Conservation (phyloP, 2,113 vertebrate genomes). For the Circaetus cinerascens region DNA sequence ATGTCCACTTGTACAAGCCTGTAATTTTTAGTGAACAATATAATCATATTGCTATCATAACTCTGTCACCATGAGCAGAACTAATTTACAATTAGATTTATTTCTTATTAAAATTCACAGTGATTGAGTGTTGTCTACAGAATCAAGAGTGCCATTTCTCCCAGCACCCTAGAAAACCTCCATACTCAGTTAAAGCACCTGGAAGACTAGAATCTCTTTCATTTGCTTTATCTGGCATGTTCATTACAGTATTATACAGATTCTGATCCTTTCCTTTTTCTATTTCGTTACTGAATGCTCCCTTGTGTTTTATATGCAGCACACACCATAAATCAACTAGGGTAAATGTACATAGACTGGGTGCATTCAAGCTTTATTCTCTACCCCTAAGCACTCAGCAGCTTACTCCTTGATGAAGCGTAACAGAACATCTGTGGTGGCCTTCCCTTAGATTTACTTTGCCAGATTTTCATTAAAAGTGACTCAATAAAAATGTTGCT, state of each 20-base stretch:
- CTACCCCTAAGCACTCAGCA: background rate
- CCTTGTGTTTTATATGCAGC: background rate
- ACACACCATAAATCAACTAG: background rate
- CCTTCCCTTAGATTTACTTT: constrained; percentile 63
- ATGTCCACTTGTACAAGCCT: background rate
- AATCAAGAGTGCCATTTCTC: background rate
- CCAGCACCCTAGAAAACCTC: background rate
- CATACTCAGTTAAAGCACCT: background rate
- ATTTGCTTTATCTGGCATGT: background rate
- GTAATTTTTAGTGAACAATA: background rate
- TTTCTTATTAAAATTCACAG: background rate
- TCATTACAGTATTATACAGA: background rate
- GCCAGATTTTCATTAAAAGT: constrained; percentile 70
- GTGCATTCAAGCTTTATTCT: background rate
- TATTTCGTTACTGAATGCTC: background rate
- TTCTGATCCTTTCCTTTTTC: background rate
- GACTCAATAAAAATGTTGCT: constrained; percentile 70
- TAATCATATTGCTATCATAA: background rate
- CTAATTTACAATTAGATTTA: background rate
- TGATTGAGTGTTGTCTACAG: background rate
- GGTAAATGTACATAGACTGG: background rate
- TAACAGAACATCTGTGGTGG: constrained; percentile 53
- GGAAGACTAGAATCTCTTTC: background rate
- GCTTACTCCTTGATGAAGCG: constrained; percentile 29
- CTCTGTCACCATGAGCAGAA: background rate